Percentiles rank a stretch among this genome's conserved stretches.
Evolutionary conservation across 1,140 invertebrate species (phyloP).

Genomic region (Augochlora pura): DNA sequence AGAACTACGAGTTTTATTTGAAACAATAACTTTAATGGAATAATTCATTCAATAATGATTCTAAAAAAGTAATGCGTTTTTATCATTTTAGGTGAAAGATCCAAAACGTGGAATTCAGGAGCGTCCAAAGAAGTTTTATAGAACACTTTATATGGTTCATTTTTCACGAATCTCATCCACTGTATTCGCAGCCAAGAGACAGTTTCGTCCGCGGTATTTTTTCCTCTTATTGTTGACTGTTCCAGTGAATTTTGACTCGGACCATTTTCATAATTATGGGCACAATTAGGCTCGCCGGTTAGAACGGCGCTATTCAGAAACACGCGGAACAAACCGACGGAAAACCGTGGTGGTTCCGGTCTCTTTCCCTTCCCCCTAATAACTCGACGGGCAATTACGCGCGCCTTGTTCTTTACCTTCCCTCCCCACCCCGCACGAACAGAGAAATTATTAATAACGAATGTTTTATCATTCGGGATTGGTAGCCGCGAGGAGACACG

Average conservation of each 20-base stretch:
- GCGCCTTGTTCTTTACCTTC: not conserved
- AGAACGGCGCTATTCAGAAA: slow-evolving; percentile 21
- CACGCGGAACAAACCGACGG: slow-evolving; percentile 1
- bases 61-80: too few species aligned
- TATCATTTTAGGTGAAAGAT: too few species aligned
- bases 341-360: not conserved
- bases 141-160: slow-evolving; percentile 42
- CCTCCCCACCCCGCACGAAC: not conserved
- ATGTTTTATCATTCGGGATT: not conserved
- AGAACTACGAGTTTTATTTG: too few species aligned
- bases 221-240: slow-evolving; percentile 4
- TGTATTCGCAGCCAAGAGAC: slow-evolving; percentile 46
- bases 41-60: too few species aligned
- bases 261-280: too few species aligned
- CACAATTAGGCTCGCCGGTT: slow-evolving; percentile 66
- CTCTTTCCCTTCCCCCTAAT: not conserved
- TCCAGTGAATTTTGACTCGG: too few species aligned
- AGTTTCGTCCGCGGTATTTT: slow-evolving; percentile 37
- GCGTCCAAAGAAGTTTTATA: slow-evolving; percentile 58
- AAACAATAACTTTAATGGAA: too few species aligned
- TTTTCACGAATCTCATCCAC: slow-evolving; percentile 56
- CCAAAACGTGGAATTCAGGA: too few species aligned
- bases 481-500: not conserved
- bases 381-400: slow-evolving; percentile 24
- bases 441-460: slow-evolving; percentile 14